Conservation (phyloP, 2,113 vertebrate species). For the Phalacrocorax aristotelis region DNA sequence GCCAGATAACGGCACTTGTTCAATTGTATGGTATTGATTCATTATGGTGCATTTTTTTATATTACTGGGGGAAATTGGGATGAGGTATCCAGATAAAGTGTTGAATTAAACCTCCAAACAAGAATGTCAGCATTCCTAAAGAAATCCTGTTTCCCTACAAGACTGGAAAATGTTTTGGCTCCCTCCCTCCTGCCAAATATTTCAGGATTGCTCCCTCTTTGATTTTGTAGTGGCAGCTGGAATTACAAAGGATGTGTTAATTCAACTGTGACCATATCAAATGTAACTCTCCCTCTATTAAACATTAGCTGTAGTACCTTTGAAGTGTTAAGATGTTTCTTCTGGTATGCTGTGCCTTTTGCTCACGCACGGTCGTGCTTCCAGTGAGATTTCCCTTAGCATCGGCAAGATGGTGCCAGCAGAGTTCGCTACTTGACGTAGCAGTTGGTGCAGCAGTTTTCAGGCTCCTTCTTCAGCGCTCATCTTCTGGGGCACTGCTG, state of each 20-base stretch:
- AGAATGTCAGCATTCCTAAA: background rate
- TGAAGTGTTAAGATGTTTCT: background rate
- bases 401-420: too few relatives aligned
- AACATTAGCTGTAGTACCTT: background rate
- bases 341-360: background rate
- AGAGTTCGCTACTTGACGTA: accelerated
- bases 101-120: background rate
- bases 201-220: background rate
- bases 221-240: background rate
- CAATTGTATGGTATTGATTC: accelerated
- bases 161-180: background rate
- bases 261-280: background rate
- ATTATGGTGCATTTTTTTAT: background rate
- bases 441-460: background rate
- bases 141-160: background rate
- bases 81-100: background rate
- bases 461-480: background rate
- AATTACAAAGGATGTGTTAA: background rate
- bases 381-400: background rate
- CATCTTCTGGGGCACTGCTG: background rate
- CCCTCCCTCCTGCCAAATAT: background rate
- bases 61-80: background rate
- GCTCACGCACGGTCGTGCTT: background rate
- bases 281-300: background rate
- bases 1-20: background rate